Base-by-base conservation (phyloP, 2,113 vertebrate species). In the Neodon shergylaensis region DNA sequence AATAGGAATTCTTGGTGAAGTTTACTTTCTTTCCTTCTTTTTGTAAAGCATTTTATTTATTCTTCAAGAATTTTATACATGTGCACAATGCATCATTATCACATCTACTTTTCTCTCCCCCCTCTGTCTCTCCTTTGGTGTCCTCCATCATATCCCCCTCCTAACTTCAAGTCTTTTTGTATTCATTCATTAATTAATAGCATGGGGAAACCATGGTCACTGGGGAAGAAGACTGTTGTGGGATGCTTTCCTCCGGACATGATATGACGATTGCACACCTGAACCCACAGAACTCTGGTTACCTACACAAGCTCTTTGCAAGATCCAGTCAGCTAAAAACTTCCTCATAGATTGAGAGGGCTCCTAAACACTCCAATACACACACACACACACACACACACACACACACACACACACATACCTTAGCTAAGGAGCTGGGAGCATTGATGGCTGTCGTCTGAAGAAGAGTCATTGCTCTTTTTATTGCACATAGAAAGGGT, bases 11-110 rank as follows among this genome's bases (percentile, higher is more conserved):
- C 42, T 87, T 65, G 49, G 16, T 61, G 21, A 6, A 63, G 1
- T 2, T 94, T 97, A 6, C 4, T 44, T 91, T 88, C 28, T 90
- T 84, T 19, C 47, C 72, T 65, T 96, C 52, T 79, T 65, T 94
- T 88, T 95, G 77, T 47, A 68, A 42, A 63, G 5, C n/a, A 78
- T 14, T 44, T 44, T 31, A 7, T 83, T 39, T 61, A 63, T 44
- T 84, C 81, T 84, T 65, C 26, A 44, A 8, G 14, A 65, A 65
- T 65, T 65, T 19, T 10, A 5, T 42, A 44, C 54, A 63, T 19
- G 7, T 2, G 63, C 22, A 84, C 39, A 63, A 42, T 11, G 28
- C 9, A 42, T 65, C 36, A 17, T 83, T 42, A 2, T 44, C 39
- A 7, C 26, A 22, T 44, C 0, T 4, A 39, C 8, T 73, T 19